Conservation (phyloP, 2,797 vertebrate genomes). For the Pantherophis vulpinus region DNA sequence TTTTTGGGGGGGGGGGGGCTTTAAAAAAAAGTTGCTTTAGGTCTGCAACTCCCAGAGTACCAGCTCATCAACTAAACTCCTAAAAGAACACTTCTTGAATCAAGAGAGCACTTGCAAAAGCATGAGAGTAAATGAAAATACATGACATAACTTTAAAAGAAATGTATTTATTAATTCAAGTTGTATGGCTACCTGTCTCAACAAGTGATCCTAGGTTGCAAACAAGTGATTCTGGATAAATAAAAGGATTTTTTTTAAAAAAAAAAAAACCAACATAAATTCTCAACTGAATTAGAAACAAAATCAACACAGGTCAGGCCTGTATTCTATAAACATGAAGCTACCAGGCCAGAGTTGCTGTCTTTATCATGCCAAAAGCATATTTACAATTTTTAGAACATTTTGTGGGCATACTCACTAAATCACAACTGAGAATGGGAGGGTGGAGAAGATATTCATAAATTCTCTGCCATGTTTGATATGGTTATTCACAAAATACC, state of each 20-base stretch:
- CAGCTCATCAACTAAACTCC: neutral
- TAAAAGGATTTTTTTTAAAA: neutral
- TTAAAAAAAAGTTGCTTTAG: neutral
- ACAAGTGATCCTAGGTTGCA: neutral
- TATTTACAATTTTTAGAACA: neutral
- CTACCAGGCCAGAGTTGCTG: neutral
- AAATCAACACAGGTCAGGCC: neutral
- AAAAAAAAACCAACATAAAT: neutral
- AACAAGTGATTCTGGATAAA: neutral
- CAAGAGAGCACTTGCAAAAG: neutral
- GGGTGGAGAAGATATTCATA: neutral
- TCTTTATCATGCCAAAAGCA: neutral
- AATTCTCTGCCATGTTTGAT: neutral
- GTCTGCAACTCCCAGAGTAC: neutral
- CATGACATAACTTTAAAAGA: neutral
- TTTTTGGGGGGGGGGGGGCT: neutral
- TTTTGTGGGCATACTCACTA: neutral
- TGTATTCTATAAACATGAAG: neutral
- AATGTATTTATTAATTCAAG: neutral
- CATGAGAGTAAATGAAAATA: neutral
- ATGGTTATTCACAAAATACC: neutral
- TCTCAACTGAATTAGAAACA: neutral
- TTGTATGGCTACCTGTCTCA: neutral
- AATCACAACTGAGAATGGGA: neutral
- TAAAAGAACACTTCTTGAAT: neutral